Percentiles rank a stretch among this genome's conserved stretches.
phyloP scores from a whole-genome alignment of 2,797 vertebrate species.

The Benthosema pterotum region DNA sequence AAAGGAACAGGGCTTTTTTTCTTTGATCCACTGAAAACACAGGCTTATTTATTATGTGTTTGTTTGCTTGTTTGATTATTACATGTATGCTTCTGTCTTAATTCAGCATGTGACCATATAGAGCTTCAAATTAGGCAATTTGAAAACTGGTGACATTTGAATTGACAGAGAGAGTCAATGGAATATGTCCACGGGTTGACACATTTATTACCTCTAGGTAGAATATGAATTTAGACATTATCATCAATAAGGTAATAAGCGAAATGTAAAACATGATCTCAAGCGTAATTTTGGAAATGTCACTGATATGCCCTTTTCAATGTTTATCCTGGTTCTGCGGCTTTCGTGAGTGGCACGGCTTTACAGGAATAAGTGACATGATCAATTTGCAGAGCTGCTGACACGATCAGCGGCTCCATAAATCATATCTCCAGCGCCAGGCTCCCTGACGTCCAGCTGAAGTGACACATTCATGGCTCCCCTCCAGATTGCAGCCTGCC shows the following conservation, averaged over 20 bases:
- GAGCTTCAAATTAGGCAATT: too few species aligned
- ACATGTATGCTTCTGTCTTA: too few species aligned
- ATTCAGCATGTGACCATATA: too few species aligned
- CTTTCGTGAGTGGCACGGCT: conserved; percentile 47
- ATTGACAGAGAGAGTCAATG: too few species aligned
- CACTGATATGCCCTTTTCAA: conserved; percentile 22
- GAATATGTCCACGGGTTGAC: too few species aligned
- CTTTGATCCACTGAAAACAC: too few species aligned
- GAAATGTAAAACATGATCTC: too few species aligned
- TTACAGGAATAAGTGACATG: conserved; percentile 65
- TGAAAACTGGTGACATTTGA: too few species aligned
- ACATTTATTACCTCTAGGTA: conserved; percentile 47
- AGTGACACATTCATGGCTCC: conserved; percentile 66
- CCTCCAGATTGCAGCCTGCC: conserved; percentile 68
- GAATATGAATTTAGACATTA: conserved; percentile 20
- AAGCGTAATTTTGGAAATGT: background rate
- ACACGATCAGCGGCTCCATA: conserved; percentile 74
- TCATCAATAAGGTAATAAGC: background rate
- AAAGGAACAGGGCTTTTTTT: too few species aligned
- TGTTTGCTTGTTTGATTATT: too few species aligned
- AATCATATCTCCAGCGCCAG: conserved; percentile 73
- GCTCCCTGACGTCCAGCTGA: conserved; percentile 57
- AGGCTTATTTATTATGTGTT: background rate
- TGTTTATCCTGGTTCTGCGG: background rate
- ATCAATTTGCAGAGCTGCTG: conserved; percentile 71